These are phyloP conservation scores for Branchellion lobata DNA, from an alignment of 2,888 invertebrate species.

Conservation along the genomic window DNA sequence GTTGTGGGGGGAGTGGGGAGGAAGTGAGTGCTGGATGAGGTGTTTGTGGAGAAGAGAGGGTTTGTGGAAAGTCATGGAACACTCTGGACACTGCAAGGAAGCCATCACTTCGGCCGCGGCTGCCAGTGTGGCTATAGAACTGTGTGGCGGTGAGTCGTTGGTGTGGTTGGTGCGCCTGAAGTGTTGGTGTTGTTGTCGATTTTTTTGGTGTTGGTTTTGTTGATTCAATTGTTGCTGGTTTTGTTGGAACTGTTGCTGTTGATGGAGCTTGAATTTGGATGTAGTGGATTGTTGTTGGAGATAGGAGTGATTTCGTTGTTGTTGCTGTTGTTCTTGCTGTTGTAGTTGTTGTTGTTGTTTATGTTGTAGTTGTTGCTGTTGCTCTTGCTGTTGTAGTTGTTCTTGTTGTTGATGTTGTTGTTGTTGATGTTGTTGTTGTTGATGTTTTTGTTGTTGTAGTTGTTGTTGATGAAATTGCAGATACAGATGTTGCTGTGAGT, in stretches of 20 bases:
- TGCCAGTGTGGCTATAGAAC: background rate
- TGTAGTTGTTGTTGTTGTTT: too few relatives aligned
- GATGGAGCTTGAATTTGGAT: too few relatives aligned
- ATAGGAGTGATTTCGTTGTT: too few relatives aligned
- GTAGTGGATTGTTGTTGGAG: too few relatives aligned
- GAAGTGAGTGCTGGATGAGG: too few relatives aligned
- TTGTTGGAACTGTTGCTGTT: background rate
- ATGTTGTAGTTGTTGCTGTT: too few relatives aligned
- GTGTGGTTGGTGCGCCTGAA: background rate
- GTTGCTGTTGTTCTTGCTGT: too few relatives aligned
- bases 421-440: background rate
- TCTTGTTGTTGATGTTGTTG: background rate
- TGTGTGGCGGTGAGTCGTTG: background rate
- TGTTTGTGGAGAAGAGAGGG: background rate
- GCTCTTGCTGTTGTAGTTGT: too few relatives aligned
- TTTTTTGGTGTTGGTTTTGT: background rate
- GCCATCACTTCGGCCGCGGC: background rate
- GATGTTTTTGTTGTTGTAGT: background rate
- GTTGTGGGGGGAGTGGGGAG: too few relatives aligned
- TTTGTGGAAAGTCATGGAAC: background rate
- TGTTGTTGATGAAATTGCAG: background rate
- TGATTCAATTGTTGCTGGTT: background rate
- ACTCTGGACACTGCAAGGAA: background rate
- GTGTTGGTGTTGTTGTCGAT: background rate
- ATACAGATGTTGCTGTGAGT: background rate